Evolutionary conservation across 2,888 invertebrate genomes (phyloP).

Genomic region (Spodoptera exigua): DNA sequence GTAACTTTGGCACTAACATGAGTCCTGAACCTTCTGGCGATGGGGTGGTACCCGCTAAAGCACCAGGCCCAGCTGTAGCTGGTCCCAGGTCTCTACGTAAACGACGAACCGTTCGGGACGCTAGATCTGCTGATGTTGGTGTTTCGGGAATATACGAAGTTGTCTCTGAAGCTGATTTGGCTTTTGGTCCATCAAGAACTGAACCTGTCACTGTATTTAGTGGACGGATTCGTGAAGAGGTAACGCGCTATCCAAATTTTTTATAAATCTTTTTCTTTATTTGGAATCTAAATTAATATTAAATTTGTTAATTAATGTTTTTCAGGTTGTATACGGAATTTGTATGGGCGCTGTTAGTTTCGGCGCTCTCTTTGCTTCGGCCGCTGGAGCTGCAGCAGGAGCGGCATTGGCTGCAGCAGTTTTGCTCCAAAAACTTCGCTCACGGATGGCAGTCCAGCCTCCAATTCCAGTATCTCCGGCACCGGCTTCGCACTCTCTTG

Average conservation of each 20-base stretch:
- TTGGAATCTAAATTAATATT: too few relatives aligned
- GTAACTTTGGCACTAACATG: conserved; percentile 89
- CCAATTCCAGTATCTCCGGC: conserved; percentile 82
- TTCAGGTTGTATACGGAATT: conserved; percentile 95
- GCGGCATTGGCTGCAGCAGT: conserved; percentile 96
- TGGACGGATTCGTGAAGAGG: conserved; percentile 95
- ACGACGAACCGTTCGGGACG: conserved; percentile 92
- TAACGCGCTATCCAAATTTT: conserved; percentile 38
- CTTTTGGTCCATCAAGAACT: conserved; percentile 94
- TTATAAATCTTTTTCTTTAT: too few relatives aligned
- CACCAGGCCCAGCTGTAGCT: conserved; percentile 86
- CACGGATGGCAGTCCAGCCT: conserved; percentile 91
- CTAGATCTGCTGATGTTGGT: conserved; percentile 95
- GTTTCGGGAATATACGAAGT: conserved; percentile 97
- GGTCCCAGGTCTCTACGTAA: conserved; percentile 89
- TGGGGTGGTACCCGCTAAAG: conserved; percentile 85
- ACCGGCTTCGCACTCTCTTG: conserved; percentile 90
- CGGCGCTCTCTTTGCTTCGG: conserved; percentile 95
- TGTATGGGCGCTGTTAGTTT: conserved; percentile 97
- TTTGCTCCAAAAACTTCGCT: conserved; percentile 93
- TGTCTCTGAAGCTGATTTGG: conserved; percentile 96
- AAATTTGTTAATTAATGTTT: too few relatives aligned
- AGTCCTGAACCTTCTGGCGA: conserved; percentile 76
- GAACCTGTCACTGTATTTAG: conserved; percentile 96
- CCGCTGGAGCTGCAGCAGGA: conserved; percentile 95